These are phyloP conservation scores for Eulemur coronatus DNA, from an alignment of 2,797 vertebrate genomes.

Conservation along the genomic window DNA sequence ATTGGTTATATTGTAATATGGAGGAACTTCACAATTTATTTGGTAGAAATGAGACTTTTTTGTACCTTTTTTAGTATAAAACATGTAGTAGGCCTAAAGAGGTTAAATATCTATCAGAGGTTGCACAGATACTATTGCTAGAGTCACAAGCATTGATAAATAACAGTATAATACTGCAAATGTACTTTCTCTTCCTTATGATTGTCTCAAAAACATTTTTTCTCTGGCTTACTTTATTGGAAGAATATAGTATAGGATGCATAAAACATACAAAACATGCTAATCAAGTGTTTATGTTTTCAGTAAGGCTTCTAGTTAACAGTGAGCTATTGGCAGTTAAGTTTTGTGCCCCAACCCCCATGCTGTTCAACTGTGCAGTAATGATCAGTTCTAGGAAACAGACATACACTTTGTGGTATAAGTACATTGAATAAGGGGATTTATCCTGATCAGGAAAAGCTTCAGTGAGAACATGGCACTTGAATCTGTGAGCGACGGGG, in stretches of 20 bases:
- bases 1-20: not conserved
- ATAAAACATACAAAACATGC: not conserved
- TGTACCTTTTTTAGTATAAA: not conserved
- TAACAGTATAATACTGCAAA: not conserved
- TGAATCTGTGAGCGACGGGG: not conserved
- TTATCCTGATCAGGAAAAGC: not conserved
- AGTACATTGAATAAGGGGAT: not conserved
- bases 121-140: not conserved
- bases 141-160: not conserved
- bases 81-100: not conserved
- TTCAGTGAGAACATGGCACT: not conserved
- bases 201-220: not conserved
- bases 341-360: not conserved
- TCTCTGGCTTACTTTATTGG: not conserved
- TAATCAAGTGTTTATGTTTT: not conserved
- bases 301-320: not conserved
- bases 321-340: not conserved
- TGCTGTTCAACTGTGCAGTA: not conserved
- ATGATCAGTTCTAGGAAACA: not conserved
- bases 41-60: not conserved
- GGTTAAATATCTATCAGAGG: not conserved
- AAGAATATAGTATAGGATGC: not conserved
- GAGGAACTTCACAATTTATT: not conserved
- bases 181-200: not conserved
- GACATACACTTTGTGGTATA: not conserved